Evolutionary conservation across 2,113 vertebrate species (phyloP), one percentile per base, ranked within the genome.

Genomic region (Elephas maximus): DNA sequence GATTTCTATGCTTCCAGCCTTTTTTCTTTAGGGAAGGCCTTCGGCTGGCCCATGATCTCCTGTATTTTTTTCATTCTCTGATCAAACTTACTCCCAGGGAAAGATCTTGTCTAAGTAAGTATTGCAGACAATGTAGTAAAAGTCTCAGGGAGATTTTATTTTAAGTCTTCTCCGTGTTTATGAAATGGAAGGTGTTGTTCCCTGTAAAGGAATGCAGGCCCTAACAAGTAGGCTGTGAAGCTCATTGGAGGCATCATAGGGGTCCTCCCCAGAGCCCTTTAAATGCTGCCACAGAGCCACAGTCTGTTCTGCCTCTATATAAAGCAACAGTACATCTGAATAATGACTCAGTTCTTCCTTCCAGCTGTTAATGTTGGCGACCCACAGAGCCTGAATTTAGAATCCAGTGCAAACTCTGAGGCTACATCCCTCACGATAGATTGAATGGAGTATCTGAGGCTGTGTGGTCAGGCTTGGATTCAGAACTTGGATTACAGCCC

Each of bases 341-440:
- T 96, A 98, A 93, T 97, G 83, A 96, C 83, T 97, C 88, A 90
- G 69, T 91, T 95, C 94, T 94, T 94, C 63, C 26, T 33, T 96
- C 80, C 90, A 97, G 87, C 95, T 97, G 93, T 93, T 96, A 92
- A 90, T 97, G 92, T 23, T 92, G 93, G 84, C 3, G 1, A 92
- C 62, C 57, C 45, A 94, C 87, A 96, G 80, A 90, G 81, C 82
- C 79, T 90, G 80, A 96, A 95, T 96, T 96, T 97, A 97, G 80
- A 97, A 97, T 90, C 86, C 71, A 94, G 0, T 44, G 45, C 53
- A 82, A 95, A 90, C 24, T 63, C 77, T 81, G 65, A 96, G n/a
- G 41, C 12, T 91, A 26, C 15, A 41, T 94, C 14, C 77, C 78
- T 90, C 37, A 53, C 67, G 73, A 57, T 26, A 86, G 86, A 60